Conservation (phyloP, 2,797 vertebrate species). For the Chloroceryle amazona region DNA sequence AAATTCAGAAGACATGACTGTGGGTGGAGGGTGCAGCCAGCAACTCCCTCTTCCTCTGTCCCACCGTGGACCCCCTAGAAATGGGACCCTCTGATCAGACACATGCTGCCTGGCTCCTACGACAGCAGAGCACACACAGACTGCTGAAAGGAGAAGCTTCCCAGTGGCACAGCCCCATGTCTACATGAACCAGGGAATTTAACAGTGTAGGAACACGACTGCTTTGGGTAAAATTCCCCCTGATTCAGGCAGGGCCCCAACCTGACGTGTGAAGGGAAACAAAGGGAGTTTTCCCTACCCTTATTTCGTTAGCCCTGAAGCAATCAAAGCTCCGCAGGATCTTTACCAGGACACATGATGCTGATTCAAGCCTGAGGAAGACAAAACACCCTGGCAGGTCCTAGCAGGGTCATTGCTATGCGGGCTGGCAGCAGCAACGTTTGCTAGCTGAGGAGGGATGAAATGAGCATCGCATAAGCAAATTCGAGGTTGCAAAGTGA, state of each 20-base stretch:
- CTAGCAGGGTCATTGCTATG: neutral
- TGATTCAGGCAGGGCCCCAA: neutral
- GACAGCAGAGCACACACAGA: accelerated
- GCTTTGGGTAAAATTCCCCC: neutral
- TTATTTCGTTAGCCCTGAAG: neutral
- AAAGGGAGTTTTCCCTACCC: neutral
- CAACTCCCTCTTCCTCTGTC: neutral
- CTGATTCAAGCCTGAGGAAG: neutral
- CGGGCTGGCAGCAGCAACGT: accelerated
- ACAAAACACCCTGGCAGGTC: neutral
- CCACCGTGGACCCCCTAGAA: accelerated
- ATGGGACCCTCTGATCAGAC: neutral
- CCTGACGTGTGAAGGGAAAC: accelerated
- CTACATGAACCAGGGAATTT: neutral
- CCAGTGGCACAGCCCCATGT: accelerated
- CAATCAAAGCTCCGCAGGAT: neutral
- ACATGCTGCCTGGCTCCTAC: accelerated
- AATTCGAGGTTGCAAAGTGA: neutral
- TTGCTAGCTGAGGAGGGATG: neutral
- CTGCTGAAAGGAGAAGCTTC: neutral
- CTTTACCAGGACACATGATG: neutral
- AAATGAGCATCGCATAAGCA: neutral
- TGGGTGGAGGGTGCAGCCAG: neutral
- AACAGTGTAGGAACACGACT: accelerated
- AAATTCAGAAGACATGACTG: neutral